Percentiles rank a stretch among this genome's conserved stretches.
These are phyloP conservation scores for Cosmorhoe ocellata DNA, from an alignment of 2,888 invertebrate genomes.

Conservation along the genomic window DNA sequence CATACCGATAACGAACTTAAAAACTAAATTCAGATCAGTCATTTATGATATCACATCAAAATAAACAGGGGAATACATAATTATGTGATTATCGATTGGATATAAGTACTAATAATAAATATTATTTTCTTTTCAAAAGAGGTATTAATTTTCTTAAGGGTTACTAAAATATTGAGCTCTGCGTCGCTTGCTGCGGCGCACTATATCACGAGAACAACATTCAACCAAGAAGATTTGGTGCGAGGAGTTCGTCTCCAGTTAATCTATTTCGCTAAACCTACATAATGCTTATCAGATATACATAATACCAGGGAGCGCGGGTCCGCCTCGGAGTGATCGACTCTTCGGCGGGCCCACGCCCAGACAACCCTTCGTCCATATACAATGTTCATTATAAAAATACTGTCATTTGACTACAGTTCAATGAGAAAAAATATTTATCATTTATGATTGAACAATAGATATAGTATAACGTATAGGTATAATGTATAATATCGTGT, in stretches of 20 bases:
- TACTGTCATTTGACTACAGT: constrained; percentile 84
- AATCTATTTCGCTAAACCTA: constrained; percentile 82
- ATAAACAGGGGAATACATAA: constrained; percentile 82
- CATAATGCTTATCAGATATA: constrained; percentile 83
- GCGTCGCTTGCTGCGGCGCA: constrained; percentile 74
- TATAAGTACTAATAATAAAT: constrained; percentile 77
- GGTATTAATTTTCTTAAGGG: constrained; percentile 83
- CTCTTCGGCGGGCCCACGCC: constrained; percentile 39
- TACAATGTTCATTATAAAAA: constrained; percentile 82
- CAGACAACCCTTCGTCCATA: constrained; percentile 73
- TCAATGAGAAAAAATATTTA: constrained; percentile 76
- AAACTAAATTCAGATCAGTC: constrained; percentile 84
- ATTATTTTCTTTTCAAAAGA: constrained; percentile 81
- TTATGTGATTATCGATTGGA: constrained; percentile 79
- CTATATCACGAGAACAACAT: constrained; percentile 82
- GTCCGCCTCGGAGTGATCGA: constrained; percentile 22
- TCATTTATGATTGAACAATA: constrained; percentile 75
- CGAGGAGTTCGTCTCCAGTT: constrained; percentile 75
- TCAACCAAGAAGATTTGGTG: constrained; percentile 81
- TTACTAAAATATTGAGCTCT: constrained; percentile 83
- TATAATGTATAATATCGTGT: constrained; percentile 75
- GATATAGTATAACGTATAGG: constrained; percentile 68
- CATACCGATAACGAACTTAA: constrained; percentile 83
- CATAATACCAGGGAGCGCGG: constrained; percentile 61
- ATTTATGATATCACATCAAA: constrained; percentile 85